These are phyloP conservation scores for Benthosema pterotum DNA, from an alignment of 2,797 vertebrate genomes.

Conservation along the genomic window DNA sequence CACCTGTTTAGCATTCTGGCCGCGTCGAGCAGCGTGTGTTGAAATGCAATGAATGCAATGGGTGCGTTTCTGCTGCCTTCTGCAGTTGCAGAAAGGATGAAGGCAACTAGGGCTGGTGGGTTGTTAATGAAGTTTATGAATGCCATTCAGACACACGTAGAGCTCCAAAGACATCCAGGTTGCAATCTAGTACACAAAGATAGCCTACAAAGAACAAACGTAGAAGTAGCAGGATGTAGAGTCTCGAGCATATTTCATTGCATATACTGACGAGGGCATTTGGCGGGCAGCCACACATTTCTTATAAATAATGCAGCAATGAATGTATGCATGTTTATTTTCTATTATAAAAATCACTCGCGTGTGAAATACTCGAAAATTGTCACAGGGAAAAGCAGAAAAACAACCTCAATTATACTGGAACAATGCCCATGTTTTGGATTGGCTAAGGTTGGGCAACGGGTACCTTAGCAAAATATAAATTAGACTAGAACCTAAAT, in stretches of 20 bases:
- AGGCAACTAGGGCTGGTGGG: conserved; percentile 1
- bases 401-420: not conserved
- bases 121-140: not conserved
- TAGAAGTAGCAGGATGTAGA: not conserved
- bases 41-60: no score
- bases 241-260: conserved; percentile 9
- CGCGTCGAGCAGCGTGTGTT: no score
- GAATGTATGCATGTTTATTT: no score
- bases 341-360: no score
- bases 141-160: not conserved
- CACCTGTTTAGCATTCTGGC: no score
- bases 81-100: not conserved
- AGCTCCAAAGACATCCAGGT: conserved; percentile 10
- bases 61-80: not conserved
- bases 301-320: not conserved
- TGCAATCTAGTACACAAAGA: conserved; percentile 1
- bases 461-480: conserved; percentile 10
- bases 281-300: not conserved
- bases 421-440: conserved; percentile 33
- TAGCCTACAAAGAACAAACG: conserved; percentile 5
- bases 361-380: no score
- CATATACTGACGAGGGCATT: not conserved
- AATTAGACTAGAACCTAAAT: conserved; percentile 16
- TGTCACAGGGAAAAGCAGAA: no score
- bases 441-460: not conserved